Percentiles rank a stretch among this genome's conserved stretches.
These are phyloP conservation scores for Malurus melanocephalus DNA, from an alignment of 2,113 vertebrate species.

Conservation along the genomic window DNA sequence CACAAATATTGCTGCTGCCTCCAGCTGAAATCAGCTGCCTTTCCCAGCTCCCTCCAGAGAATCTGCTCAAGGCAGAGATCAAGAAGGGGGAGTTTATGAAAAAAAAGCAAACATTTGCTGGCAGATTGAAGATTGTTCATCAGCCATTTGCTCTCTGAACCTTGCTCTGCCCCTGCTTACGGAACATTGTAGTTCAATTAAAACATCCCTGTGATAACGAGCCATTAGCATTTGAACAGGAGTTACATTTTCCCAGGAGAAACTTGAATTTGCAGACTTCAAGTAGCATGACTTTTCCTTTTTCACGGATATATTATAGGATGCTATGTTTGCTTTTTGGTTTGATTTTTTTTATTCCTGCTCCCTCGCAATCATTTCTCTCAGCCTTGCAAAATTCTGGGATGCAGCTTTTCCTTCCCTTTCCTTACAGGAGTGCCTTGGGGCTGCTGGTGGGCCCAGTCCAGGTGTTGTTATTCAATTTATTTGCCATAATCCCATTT, in stretches of 20 bases:
- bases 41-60: background rate
- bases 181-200: background rate
- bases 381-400: background rate
- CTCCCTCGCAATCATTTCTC: background rate
- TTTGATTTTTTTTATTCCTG: background rate
- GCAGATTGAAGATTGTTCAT: background rate
- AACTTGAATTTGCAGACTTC: slow-evolving; percentile 4
- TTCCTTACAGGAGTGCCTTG: background rate
- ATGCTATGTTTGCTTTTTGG: background rate
- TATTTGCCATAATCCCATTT: background rate
- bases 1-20: background rate
- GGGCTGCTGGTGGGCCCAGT: background rate
- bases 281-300: background rate
- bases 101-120: slow-evolving; percentile 12
- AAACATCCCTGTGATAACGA: slow-evolving; percentile 7
- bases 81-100: background rate
- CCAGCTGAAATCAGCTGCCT: background rate
- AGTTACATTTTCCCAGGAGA: slow-evolving; percentile 4
- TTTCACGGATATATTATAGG: background rate
- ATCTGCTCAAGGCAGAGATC: background rate
- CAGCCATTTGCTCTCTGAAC: slow-evolving; percentile 35
- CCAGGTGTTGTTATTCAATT: background rate
- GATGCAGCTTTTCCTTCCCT: background rate
- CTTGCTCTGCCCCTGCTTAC: background rate
- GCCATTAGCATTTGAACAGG: slow-evolving; percentile 28